Evolutionary conservation across 2,113 vertebrate genomes (phyloP), one percentile per base, ranked within the genome.

Genomic region (Ochotona curzoniae): DNA sequence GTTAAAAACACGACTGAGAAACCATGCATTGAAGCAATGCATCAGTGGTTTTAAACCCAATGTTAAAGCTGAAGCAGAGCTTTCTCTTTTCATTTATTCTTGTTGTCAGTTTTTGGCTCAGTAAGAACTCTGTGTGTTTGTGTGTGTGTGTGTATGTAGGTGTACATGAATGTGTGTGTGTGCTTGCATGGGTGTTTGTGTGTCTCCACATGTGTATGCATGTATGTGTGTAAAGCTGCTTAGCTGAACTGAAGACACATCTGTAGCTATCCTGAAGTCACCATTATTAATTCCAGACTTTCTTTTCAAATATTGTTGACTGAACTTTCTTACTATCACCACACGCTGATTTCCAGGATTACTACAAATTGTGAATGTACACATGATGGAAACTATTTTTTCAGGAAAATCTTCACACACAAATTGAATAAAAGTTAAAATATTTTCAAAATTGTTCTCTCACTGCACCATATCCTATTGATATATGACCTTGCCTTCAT

Each of bases 141-240:
- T 47, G 54, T 23, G 61, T 30, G 7, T 49, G 60, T 83, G 23
- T 60, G 13, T 13, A 14, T 57, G 47, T 49, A 44, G 6, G 38
- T 44, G 49, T 21, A 63, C 20, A 63, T 25, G 25, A 0, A 49
- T 25, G 25, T 1, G 0, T 4, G 2, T 49, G 9, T 44, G 38
- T 44, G 38, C 38, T 44, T 44, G 38, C 38, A 44, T 44, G 38
- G 38, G 38, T 44, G 38, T 76, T 38, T 1, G 8, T 32, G 21
- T 32, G 2, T 61, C 21, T 66, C 38, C 57, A 7, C 8, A 6
- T 47, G 54, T 23, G 70, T 30, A 8, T 49, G 60, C 75, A 23
- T 60, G 18, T 13, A 14, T 57, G 47, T 49, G 30, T 10, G 0
- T 0, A 8, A 3, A 10, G 0, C 20, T 5, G 5, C 21, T 54